phyloP scores from a whole-genome alignment of 35 echinoderm and acorn worm genomes.

The Anneissia japonica region DNA sequence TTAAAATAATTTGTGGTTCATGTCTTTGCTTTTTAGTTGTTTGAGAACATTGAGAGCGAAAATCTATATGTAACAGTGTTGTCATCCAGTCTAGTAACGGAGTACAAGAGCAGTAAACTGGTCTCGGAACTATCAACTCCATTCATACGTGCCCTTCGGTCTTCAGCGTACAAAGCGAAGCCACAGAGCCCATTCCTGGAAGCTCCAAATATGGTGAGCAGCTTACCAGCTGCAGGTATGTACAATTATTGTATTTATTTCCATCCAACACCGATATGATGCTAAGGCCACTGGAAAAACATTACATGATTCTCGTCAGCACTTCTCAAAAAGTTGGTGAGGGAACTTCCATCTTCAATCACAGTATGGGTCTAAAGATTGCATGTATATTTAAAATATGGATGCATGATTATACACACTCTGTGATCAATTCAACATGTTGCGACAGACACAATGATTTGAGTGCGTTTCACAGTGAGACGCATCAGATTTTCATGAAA shows the following conservation, averaged over 20 bases:
- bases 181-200: neutral
- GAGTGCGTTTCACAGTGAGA: too few species aligned
- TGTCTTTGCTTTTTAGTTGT: neutral
- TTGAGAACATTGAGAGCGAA: neutral
- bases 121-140: neutral
- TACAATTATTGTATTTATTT: neutral
- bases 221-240: neutral
- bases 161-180: neutral
- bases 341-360: too few species aligned
- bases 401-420: too few species aligned
- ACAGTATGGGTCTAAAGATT: too few species aligned
- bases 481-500: too few species aligned
- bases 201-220: neutral
- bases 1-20: neutral
- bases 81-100: neutral
- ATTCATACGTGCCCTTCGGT: neutral
- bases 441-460: too few species aligned
- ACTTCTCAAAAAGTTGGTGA: too few species aligned
- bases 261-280: too few species aligned
- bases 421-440: too few species aligned
- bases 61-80: neutral
- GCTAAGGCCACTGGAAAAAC: too few species aligned
- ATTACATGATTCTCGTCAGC: too few species aligned
- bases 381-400: too few species aligned
- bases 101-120: neutral